phyloP scores from a whole-genome alignment of 2,113 vertebrate genomes.

The Corythornis madagascariensis region DNA sequence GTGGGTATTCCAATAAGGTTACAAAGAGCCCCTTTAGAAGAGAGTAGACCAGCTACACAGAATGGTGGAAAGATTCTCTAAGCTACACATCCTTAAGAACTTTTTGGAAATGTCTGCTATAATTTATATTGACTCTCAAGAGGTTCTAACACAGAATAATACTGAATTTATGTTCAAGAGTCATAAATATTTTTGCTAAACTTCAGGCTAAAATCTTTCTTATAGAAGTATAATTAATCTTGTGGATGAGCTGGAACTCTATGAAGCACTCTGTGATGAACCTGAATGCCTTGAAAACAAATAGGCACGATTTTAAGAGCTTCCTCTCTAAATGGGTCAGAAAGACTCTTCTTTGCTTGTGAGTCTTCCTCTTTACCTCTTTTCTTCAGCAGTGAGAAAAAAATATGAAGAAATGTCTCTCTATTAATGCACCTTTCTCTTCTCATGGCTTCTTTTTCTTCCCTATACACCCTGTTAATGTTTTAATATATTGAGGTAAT shows the following conservation, averaged over 20 bases:
- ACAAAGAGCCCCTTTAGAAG: not conserved
- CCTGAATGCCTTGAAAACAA: not conserved
- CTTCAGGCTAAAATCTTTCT: not conserved
- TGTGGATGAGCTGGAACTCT: not conserved
- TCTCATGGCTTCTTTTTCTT: not conserved
- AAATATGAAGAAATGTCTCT: not conserved
- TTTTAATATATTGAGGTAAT: not conserved
- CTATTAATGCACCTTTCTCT: not conserved
- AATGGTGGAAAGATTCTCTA: not conserved
- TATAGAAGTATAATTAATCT: not conserved
- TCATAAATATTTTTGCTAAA: not conserved
- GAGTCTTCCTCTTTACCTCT: not conserved
- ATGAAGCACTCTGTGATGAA: not conserved
- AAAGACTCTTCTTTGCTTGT: not conserved
- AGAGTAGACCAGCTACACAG: not conserved
- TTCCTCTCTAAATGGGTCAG: not conserved
- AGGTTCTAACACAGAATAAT: not conserved
- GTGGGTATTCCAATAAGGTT: not conserved
- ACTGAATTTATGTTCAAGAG: not conserved
- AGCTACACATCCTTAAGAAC: not conserved
- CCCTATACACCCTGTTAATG: not conserved
- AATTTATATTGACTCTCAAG: not conserved
- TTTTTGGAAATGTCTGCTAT: not conserved
- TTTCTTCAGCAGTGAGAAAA: not conserved
- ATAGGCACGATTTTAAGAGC: not conserved